Percentiles rank a stretch among this genome's conserved stretches.
Conservation (phyloP, 64 coral and sea anemone species). For the Platygyra sinensis region DNA sequence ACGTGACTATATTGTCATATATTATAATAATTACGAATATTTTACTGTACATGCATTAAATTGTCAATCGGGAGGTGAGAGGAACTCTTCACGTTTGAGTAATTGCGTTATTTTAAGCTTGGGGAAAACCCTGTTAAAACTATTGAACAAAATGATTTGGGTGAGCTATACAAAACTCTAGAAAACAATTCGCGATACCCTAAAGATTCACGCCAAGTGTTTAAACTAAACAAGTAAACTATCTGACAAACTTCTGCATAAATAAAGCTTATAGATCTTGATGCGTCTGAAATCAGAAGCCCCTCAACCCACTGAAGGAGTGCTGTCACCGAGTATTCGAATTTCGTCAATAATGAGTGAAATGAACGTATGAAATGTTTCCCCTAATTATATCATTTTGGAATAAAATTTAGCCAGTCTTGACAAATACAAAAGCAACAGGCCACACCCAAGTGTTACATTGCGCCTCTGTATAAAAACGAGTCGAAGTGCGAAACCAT, state of each 20-base stretch:
- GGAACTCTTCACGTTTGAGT: background rate
- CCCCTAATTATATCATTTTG: background rate
- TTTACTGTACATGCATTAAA: constrained; percentile 10
- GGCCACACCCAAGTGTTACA: too few species aligned
- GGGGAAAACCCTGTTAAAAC: background rate
- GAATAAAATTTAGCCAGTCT: too few species aligned
- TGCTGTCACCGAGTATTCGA: background rate
- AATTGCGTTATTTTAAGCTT: background rate
- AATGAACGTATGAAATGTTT: background rate
- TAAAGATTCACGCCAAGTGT: background rate
- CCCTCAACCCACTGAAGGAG: background rate
- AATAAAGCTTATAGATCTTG: background rate
- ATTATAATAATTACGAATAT: constrained; percentile 2
- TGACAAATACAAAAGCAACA: too few species aligned
- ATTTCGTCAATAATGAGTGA: background rate
- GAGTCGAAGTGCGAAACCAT: too few species aligned
- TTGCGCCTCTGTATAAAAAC: too few species aligned
- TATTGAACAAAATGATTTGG: background rate
- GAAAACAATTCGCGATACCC: background rate
- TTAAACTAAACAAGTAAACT: constrained; percentile 28
- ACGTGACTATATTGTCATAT: background rate
- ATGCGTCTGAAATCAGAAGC: background rate
- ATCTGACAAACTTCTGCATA: constrained; percentile 10
- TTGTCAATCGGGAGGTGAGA: background rate
- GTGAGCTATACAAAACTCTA: constrained; percentile 6